Conservation (phyloP, 2,888 invertebrate species). For the Cheilosia vernalis region DNA sequence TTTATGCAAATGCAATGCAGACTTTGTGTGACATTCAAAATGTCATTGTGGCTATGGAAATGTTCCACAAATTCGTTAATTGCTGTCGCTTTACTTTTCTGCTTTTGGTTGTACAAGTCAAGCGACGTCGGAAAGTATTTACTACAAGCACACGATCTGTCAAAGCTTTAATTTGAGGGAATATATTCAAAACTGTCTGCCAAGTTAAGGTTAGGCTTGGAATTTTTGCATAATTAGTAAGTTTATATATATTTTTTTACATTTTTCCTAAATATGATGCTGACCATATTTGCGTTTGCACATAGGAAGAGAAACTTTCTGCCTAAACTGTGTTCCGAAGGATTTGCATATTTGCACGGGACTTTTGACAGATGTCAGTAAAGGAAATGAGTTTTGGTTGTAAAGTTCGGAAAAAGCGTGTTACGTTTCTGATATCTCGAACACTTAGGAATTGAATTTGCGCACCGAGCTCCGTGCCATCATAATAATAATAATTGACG, state of each 20-base stretch:
- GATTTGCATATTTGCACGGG: conserved; percentile 20
- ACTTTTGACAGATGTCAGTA: conserved; percentile 17
- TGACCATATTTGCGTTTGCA: background rate
- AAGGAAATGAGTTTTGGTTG: background rate
- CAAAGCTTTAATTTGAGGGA: background rate
- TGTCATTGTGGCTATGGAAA: conserved; percentile 33
- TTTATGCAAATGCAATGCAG: conserved; percentile 66
- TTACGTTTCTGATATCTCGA: background rate
- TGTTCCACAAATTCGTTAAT: conserved; percentile 25
- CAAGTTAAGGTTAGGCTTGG: background rate
- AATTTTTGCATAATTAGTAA: background rate
- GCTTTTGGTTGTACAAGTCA: conserved; percentile 28
- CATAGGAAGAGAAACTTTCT: conserved; percentile 30
- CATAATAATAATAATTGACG: conserved; percentile 44
- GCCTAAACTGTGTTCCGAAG: conserved; percentile 1
- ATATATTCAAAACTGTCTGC: conserved; percentile 16
- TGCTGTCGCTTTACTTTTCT: conserved; percentile 44
- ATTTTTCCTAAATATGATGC: background rate
- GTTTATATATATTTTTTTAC: background rate
- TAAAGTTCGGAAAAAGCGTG: conserved; percentile 36
- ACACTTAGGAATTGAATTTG: background rate
- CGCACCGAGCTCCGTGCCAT: conserved; percentile 27
- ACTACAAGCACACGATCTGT: background rate
- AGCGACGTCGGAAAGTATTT: conserved; percentile 1
- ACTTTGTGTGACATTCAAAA: conserved; percentile 70